phyloP scores from a whole-genome alignment of 2,888 invertebrate genomes.

The Cenopis cana region DNA sequence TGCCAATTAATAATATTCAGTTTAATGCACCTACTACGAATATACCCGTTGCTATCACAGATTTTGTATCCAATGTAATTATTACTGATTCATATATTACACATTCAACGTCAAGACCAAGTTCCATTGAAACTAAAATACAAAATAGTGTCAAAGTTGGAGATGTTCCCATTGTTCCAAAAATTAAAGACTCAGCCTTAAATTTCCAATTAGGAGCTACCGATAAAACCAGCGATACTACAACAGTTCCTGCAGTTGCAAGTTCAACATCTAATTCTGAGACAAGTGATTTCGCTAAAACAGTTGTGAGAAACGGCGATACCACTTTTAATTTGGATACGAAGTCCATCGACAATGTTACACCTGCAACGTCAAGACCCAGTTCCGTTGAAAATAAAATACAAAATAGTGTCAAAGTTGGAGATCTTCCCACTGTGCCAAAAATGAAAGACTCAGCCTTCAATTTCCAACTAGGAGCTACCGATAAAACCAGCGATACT shows the following conservation, averaged over 20 bases:
- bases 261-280: background rate
- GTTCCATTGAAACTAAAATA: background rate
- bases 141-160: background rate
- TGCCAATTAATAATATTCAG: conserved; percentile 1
- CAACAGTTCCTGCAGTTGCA: background rate
- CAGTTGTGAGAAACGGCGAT: background rate
- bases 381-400: background rate
- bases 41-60: background rate
- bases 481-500: background rate
- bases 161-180: background rate
- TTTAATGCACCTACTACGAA: background rate
- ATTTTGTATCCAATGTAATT: background rate
- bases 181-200: background rate
- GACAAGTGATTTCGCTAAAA: background rate
- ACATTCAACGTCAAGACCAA: conserved; percentile 2
- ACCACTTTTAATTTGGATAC: background rate
- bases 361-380: conserved; percentile 1
- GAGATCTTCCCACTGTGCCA: background rate
- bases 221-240: background rate
- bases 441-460: background rate
- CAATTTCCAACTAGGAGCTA: background rate
- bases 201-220: background rate
- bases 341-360: background rate
- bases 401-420: background rate
- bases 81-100: conserved; percentile 18